Conservation (phyloP, 2,113 vertebrate genomes). For the Alethe diademata region DNA sequence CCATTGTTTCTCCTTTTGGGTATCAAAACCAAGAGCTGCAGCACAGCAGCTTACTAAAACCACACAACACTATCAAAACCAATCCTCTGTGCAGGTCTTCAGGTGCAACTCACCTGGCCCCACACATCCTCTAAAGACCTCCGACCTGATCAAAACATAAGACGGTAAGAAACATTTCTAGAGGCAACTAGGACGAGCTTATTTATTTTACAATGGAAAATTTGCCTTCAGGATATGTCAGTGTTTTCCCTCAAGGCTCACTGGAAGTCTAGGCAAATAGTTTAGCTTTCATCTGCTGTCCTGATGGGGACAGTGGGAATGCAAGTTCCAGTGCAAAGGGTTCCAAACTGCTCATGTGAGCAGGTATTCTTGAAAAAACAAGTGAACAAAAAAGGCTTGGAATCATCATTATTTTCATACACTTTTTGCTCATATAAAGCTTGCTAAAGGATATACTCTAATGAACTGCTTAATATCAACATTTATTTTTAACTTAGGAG, state of each 20-base stretch:
- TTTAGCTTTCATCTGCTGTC: neutral
- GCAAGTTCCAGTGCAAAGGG: neutral
- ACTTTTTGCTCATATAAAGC: neutral
- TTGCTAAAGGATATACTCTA: neutral
- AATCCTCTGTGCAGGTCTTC: neutral
- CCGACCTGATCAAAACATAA: neutral
- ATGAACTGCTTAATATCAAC: neutral
- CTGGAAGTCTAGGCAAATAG: neutral
- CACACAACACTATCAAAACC: neutral
- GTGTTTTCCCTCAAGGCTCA: neutral
- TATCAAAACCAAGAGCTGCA: neutral
- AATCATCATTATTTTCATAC: neutral
- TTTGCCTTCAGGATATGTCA: neutral
- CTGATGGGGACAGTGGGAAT: neutral
- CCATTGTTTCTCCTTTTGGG: neutral
- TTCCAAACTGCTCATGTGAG: neutral
- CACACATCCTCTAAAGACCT: neutral
- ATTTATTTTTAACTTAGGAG: neutral
- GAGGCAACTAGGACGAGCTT: neutral
- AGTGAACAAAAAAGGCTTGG: neutral
- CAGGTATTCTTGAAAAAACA: neutral
- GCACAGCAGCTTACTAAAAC: neutral
- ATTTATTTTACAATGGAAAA: neutral
- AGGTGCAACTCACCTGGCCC: neutral
- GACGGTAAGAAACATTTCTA: neutral